phyloP scores from a whole-genome alignment of 64 coral and sea anemone genomes.

The Cladopsammia gracilis region DNA sequence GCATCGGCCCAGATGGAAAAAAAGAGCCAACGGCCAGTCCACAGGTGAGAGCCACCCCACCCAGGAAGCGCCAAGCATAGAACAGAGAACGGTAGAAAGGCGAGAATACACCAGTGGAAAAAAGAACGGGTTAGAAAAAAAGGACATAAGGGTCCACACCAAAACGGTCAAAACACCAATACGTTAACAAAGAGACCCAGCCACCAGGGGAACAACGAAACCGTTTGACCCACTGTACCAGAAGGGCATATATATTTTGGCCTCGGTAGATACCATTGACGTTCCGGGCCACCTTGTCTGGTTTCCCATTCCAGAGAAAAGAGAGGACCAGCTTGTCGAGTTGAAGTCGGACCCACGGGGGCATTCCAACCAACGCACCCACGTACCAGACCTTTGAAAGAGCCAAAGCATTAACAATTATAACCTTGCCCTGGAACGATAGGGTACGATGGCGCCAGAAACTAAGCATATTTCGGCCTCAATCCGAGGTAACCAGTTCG shows the following conservation, averaged over 20 bases:
- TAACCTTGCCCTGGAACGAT: constrained; percentile 17
- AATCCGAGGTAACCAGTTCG: not conserved
- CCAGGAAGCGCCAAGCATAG: not conserved
- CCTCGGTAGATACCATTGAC: not conserved
- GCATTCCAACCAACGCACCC: not conserved
- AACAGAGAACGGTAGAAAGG: constrained; percentile 17
- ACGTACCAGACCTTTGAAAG: constrained; percentile 51
- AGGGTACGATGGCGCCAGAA: constrained; percentile 44
- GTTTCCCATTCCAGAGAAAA: constrained; percentile 59
- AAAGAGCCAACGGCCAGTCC: too few relatives aligned
- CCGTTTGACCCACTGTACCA: constrained; percentile 35
- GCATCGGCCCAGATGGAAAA: not conserved
- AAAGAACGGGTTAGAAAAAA: too few relatives aligned
- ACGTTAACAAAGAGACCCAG: not conserved
- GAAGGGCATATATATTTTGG: not conserved
- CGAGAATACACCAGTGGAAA: not conserved
- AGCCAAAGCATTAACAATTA: constrained; percentile 29
- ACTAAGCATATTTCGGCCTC: not conserved
- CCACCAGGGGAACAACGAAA: not conserved
- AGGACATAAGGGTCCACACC: not conserved
- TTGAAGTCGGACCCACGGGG: not conserved
- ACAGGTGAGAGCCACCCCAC: not conserved
- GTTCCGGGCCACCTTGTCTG: not conserved
- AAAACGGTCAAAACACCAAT: not conserved
- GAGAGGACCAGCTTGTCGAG: not conserved